These are phyloP conservation scores for Drosophila repleta DNA, from an alignment of 1,140 invertebrate species.

Conservation along the genomic window DNA sequence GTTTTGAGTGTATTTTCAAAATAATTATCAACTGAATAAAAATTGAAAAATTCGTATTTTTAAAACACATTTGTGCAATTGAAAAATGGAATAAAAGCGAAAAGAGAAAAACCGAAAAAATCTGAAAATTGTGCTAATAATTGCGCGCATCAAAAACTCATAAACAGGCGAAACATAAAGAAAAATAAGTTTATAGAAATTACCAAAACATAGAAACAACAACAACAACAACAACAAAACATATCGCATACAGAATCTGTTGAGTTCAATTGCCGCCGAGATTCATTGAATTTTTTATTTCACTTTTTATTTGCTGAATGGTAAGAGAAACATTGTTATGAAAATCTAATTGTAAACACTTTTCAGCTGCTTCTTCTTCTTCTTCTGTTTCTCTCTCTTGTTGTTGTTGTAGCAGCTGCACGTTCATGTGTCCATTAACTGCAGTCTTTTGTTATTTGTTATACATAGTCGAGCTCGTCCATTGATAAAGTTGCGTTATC, in stretches of 20 bases:
- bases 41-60: constrained; percentile 27
- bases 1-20: constrained; percentile 27
- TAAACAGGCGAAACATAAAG: constrained; percentile 20
- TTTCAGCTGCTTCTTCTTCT: neutral
- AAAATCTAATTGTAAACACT: constrained; percentile 25
- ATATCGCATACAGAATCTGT: constrained; percentile 27
- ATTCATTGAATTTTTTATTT: neutral
- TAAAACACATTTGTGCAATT: constrained; percentile 38
- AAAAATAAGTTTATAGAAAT: constrained; percentile 3
- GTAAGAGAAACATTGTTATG: constrained; percentile 31
- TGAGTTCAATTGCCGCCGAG: constrained; percentile 7
- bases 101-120: constrained; percentile 12
- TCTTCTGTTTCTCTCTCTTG: neutral
- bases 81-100: constrained; percentile 19
- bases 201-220: constrained; percentile 20
- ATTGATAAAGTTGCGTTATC: constrained; percentile 17
- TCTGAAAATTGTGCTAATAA: constrained; percentile 32
- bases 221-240: constrained; percentile 38
- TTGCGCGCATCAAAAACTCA: constrained; percentile 38
- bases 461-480: neutral
- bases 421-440: constrained; percentile 16
- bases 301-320: constrained; percentile 13
- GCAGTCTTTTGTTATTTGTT: constrained; percentile 10
- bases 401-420: constrained; percentile 23
- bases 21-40: constrained; percentile 40